Conservation (phyloP, 1,140 invertebrate genomes). For the Adoxophyes honmai region DNA sequence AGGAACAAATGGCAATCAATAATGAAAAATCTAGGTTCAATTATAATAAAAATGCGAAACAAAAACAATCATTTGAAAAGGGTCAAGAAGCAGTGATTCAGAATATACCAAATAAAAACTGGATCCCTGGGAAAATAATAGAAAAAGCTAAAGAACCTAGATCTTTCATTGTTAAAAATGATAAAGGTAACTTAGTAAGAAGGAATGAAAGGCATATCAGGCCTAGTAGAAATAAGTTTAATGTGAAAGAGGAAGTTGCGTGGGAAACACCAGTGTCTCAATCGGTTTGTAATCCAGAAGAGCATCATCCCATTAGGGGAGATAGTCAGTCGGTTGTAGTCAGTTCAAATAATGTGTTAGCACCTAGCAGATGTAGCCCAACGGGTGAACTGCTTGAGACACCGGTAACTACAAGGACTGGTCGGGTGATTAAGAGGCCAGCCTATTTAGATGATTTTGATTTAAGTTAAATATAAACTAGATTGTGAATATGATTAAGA, state of each 20-base stretch:
- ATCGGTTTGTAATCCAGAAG: too few relatives aligned
- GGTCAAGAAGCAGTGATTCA: not conserved
- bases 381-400: too few relatives aligned
- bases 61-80: not conserved
- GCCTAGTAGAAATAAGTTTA: not conserved
- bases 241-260: not conserved
- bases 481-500: too few relatives aligned
- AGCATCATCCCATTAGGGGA: too few relatives aligned
- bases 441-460: too few relatives aligned
- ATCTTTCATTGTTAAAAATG: constrained; percentile 1
- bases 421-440: too few relatives aligned
- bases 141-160: not conserved
- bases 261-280: not conserved
- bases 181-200: not conserved
- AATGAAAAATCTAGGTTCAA: not conserved
- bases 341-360: too few relatives aligned
- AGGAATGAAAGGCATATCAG: not conserved
- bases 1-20: not conserved
- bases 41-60: not conserved
- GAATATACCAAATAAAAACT: not conserved
- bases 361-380: too few relatives aligned
- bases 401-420: too few relatives aligned
- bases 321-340: too few relatives aligned
- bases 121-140: not conserved
- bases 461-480: too few relatives aligned